Percentiles rank a stretch among this genome's conserved stretches.
phyloP scores from a whole-genome alignment of 2,113 vertebrate species.

The Odontophorus gujanensis region DNA sequence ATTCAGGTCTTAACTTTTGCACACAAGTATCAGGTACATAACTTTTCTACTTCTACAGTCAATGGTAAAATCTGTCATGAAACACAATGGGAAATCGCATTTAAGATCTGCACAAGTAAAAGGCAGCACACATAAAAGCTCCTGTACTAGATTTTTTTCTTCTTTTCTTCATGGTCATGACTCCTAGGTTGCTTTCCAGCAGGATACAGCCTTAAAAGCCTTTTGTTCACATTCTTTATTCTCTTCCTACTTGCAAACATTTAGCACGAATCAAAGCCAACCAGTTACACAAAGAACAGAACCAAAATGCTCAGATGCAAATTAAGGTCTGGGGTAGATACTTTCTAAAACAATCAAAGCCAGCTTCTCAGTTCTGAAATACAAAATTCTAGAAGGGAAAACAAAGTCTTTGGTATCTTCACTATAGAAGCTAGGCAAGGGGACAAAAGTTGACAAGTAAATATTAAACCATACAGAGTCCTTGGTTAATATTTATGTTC shows the following conservation, averaged over 20 bases:
- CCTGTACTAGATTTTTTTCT: background rate
- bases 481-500: background rate
- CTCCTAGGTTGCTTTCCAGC: conserved; percentile 36
- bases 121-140: background rate
- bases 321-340: background rate
- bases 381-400: background rate
- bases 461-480: background rate
- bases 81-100: conserved; percentile 26
- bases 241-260: conserved; percentile 47
- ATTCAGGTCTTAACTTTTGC: background rate
- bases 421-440: background rate
- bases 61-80: background rate
- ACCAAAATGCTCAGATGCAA: conserved; percentile 50
- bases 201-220: conserved; percentile 44
- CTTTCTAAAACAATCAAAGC: conserved; percentile 41
- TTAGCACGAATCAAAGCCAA: conserved; percentile 47
- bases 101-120: conserved; percentile 35
- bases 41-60: conserved; percentile 33
- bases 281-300: background rate
- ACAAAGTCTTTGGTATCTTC: background rate
- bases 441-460: background rate
- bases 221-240: conserved; percentile 44
- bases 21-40: background rate
- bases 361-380: background rate
- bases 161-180: conserved; percentile 4